Percentiles rank a stretch among this genome's conserved stretches.
Conservation (phyloP, 2,888 invertebrate genomes). For the Clitarchus hookeri region DNA sequence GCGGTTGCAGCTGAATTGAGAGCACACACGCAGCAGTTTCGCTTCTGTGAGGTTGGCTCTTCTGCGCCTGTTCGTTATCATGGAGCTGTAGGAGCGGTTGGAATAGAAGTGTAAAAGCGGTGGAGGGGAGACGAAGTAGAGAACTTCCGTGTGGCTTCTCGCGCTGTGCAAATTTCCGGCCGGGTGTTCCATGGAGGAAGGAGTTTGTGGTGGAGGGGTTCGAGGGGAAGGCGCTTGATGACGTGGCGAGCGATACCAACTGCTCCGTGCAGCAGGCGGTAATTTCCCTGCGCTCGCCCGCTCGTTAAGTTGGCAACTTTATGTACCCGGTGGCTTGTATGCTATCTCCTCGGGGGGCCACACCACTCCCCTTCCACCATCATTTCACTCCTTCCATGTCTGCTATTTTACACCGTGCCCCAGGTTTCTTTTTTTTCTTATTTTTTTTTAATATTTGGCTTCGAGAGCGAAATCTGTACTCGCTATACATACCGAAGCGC, state of each 20-base stretch:
- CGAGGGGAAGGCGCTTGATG: neutral
- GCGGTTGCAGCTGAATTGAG: too few relatives aligned
- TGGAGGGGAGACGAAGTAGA: neutral
- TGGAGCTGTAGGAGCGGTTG: too few relatives aligned
- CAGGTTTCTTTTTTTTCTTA: neutral
- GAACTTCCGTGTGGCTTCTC: conserved; percentile 1
- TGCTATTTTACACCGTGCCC: neutral
- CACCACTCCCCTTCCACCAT: neutral
- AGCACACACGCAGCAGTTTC: too few relatives aligned
- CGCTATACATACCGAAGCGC: too few relatives aligned
- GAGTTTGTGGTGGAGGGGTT: neutral
- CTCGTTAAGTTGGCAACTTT: neutral
- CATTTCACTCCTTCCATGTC: neutral
- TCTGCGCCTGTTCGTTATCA: neutral
- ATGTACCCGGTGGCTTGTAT: neutral
- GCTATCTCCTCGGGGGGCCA: neutral
- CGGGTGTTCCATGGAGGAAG: neutral
- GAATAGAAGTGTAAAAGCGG: neutral
- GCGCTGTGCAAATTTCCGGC: neutral
- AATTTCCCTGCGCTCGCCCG: neutral
- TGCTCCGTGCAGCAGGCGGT: neutral
- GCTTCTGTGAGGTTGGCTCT: neutral
- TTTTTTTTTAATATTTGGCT: too few relatives aligned
- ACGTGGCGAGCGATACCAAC: conserved; percentile 14
- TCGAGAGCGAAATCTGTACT: too few relatives aligned